These are phyloP conservation scores for Thymelicus lineola DNA, from an alignment of 2,888 invertebrate genomes.

Conservation along the genomic window DNA sequence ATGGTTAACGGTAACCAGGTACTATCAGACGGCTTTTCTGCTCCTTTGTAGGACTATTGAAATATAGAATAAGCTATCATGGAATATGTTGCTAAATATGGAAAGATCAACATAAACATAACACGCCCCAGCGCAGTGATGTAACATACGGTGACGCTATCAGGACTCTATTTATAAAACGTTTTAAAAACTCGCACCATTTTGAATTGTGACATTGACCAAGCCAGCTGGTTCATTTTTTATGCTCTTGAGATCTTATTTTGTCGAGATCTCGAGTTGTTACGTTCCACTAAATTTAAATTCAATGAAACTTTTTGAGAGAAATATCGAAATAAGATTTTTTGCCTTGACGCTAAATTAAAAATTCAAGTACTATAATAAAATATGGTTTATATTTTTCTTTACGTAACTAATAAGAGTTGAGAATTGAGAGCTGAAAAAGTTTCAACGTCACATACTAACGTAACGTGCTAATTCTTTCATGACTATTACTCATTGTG, in stretches of 20 bases:
- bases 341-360: not conserved
- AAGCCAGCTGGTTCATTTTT: slow-evolving; percentile 37
- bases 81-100: not conserved
- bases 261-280: not conserved
- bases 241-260: slow-evolving; percentile 22
- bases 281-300: slow-evolving; percentile 25
- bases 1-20: too few species aligned
- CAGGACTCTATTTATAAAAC: slow-evolving; percentile 63
- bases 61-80: slow-evolving; percentile 18
- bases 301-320: slow-evolving; percentile 10
- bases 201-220: slow-evolving; percentile 60
- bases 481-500: too few species aligned
- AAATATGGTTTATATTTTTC: too few species aligned
- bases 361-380: too few species aligned
- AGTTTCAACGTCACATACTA: too few species aligned
- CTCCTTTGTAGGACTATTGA: slow-evolving; percentile 48
- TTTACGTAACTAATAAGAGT: too few species aligned
- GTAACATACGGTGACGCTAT: slow-evolving; percentile 34
- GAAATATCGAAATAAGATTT: not conserved
- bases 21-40: too few species aligned
- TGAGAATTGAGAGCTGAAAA: too few species aligned
- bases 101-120: slow-evolving; percentile 49
- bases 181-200: slow-evolving; percentile 52
- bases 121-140: slow-evolving; percentile 56
- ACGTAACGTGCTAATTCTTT: too few species aligned